These are phyloP conservation scores for Ophioderma brevispina DNA, from an alignment of 35 echinoderm and acorn worm genomes.

Conservation along the genomic window DNA sequence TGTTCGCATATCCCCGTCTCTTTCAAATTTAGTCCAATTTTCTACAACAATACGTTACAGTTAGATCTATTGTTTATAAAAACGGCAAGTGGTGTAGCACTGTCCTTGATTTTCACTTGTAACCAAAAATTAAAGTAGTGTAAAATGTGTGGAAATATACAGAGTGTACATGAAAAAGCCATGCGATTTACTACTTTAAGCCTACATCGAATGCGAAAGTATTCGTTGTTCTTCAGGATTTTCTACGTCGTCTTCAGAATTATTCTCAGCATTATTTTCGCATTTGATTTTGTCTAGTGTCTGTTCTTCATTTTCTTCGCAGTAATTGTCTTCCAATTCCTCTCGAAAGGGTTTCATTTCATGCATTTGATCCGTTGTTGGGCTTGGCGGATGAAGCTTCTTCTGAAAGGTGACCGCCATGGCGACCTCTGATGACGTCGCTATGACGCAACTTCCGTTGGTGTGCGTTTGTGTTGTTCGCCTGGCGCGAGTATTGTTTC, in stretches of 20 bases:
- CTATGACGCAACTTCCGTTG: slow-evolving; percentile 82
- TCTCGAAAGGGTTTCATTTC: slow-evolving; percentile 89
- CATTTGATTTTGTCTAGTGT: background rate
- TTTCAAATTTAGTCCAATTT: too few species aligned
- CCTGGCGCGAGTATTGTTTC: slow-evolving; percentile 55
- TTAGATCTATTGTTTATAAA: too few species aligned
- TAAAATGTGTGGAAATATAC: too few species aligned
- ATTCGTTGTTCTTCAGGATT: background rate
- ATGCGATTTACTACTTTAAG: too few species aligned
- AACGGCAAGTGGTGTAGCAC: too few species aligned
- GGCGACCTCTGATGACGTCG: slow-evolving; percentile 78
- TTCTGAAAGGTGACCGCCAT: slow-evolving; percentile 70
- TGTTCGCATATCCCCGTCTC: too few species aligned
- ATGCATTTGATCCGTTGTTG: slow-evolving; percentile 50
- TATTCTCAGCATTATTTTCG: background rate
- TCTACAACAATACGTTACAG: too few species aligned
- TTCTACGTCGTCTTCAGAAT: background rate
- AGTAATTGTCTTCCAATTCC: slow-evolving; percentile 1
- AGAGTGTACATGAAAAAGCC: too few species aligned
- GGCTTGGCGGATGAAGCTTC: slow-evolving; percentile 62
- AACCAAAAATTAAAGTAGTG: too few species aligned
- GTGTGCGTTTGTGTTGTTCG: slow-evolving; percentile 54
- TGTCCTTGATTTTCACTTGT: too few species aligned
- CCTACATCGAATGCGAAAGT: background rate
- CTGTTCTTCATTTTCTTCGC: background rate